Conservation (phyloP, 2,888 invertebrate species). For the Oscheius sp. region DNA sequence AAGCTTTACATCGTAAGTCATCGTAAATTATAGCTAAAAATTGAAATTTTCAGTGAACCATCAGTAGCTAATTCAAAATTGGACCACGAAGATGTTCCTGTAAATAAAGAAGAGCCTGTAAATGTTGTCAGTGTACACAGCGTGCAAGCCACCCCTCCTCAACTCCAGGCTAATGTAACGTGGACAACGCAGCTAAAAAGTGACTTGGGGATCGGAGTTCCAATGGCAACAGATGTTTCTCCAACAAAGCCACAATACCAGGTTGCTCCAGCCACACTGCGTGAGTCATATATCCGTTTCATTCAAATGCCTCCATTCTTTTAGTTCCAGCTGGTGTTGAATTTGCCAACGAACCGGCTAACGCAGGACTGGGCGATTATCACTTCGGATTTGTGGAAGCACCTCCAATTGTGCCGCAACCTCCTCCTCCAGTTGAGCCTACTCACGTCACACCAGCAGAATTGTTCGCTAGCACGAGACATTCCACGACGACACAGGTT, state of each 20-base stretch:
- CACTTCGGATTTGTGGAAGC: slow-evolving; percentile 50
- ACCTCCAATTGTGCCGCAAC: slow-evolving; percentile 30
- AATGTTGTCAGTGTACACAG: slow-evolving; percentile 6
- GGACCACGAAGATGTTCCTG: slow-evolving; percentile 8
- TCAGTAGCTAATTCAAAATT: background rate
- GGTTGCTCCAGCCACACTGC: slow-evolving; percentile 8
- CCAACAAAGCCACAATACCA: slow-evolving; percentile 7
- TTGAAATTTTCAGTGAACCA: slow-evolving; percentile 14
- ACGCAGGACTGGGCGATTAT: slow-evolving; percentile 39
- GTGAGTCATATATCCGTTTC: slow-evolving; percentile 28
- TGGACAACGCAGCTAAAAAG: slow-evolving; percentile 61
- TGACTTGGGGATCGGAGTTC: slow-evolving; percentile 58
- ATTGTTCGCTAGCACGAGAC: slow-evolving; percentile 10
- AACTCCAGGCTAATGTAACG: slow-evolving; percentile 33
- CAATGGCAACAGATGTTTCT: slow-evolving; percentile 6
- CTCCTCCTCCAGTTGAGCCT: slow-evolving; percentile 10
- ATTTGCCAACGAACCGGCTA: slow-evolving; percentile 41
- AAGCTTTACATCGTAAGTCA: slow-evolving; percentile 3
- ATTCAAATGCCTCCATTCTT: background rate
- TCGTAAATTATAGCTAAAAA: background rate
- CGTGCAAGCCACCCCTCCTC: slow-evolving; percentile 18
- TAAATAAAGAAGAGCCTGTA: slow-evolving; percentile 8
- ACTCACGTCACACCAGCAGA: slow-evolving; percentile 10
- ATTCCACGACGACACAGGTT: slow-evolving; percentile 10
- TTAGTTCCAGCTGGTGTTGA: slow-evolving; percentile 36